phyloP scores from a whole-genome alignment of 2,888 invertebrate species.

The Hyalella azteca region DNA sequence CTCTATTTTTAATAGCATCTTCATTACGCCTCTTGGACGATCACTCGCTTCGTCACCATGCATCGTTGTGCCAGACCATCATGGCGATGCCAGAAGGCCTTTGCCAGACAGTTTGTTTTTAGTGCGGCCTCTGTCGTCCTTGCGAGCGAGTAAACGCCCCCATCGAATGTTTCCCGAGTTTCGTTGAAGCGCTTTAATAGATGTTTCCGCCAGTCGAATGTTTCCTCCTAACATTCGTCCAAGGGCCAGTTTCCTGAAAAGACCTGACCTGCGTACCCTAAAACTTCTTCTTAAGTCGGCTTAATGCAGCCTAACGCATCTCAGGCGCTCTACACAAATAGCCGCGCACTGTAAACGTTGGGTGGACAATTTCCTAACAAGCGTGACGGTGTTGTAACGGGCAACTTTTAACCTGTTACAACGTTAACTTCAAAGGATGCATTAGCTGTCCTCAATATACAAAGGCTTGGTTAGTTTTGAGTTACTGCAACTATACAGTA shows the following conservation, averaged over 20 bases:
- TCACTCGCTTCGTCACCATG: too few relatives aligned
- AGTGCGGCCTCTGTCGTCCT: background rate
- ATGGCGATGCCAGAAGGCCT: too few relatives aligned
- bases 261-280: background rate
- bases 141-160: background rate
- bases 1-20: too few relatives aligned
- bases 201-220: constrained; percentile 21
- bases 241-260: constrained; percentile 4
- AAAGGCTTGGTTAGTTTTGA: too few relatives aligned
- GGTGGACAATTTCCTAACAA: too few relatives aligned
- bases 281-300: background rate
- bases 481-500: too few relatives aligned
- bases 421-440: too few relatives aligned
- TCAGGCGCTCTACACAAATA: background rate
- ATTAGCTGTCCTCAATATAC: too few relatives aligned
- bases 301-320: background rate
- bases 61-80: too few relatives aligned
- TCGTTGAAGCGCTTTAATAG: constrained; percentile 5
- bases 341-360: background rate
- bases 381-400: too few relatives aligned
- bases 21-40: too few relatives aligned
- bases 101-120: background rate
- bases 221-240: constrained; percentile 16
- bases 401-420: too few relatives aligned
- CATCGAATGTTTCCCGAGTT: constrained; percentile 21